These are phyloP conservation scores for Caligus rogercresseyi DNA, from an alignment of 1,140 invertebrate genomes.

Conservation along the genomic window DNA sequence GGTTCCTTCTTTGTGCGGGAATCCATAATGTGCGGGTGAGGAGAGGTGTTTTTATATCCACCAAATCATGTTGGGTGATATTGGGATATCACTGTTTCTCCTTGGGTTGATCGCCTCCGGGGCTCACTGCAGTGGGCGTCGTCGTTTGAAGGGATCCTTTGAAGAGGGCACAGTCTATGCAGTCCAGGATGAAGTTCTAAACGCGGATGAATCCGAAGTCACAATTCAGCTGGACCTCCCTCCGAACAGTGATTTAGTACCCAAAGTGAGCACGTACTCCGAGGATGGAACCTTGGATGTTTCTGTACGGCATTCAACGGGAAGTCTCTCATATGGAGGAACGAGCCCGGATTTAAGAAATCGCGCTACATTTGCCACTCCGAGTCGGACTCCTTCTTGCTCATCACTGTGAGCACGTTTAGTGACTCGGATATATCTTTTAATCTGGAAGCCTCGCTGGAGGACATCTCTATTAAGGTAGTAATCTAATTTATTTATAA, in stretches of 20 bases:
- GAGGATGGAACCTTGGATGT: neutral
- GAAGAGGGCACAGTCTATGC: neutral
- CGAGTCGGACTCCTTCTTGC: neutral
- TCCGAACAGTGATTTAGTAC: neutral
- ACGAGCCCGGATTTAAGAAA: neutral
- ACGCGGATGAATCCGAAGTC: neutral
- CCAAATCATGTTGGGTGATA: no score
- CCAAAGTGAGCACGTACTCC: neutral
- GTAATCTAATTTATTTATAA: no score
- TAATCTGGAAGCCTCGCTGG: neutral
- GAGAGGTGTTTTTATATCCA: no score
- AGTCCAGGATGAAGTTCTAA: neutral
- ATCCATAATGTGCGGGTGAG: no score
- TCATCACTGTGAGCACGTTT: neutral
- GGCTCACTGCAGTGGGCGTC: neutral
- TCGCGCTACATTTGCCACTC: neutral
- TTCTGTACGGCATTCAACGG: neutral
- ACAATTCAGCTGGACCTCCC: neutral
- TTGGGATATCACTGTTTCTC: no score
- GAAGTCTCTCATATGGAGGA: neutral
- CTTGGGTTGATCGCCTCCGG: no score
- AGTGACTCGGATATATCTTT: neutral
- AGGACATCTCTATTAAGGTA: neutral
- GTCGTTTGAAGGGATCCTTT: neutral
- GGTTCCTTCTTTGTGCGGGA: no score